These are phyloP conservation scores for Pseudachorutes palmiensis DNA, from an alignment of 1,140 invertebrate genomes.

Conservation along the genomic window DNA sequence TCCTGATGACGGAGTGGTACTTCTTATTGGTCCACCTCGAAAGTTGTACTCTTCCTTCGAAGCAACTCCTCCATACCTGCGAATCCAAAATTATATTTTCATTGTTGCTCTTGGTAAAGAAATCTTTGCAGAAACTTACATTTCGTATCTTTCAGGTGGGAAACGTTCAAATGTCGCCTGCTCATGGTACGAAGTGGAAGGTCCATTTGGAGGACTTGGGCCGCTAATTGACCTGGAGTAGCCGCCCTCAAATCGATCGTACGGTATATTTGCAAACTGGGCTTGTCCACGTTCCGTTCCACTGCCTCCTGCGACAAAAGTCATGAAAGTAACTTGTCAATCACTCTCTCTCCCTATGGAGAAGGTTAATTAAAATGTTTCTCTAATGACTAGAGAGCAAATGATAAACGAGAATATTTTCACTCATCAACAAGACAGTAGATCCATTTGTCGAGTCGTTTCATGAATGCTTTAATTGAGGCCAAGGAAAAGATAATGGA, in stretches of 20 bases:
- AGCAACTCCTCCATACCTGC: conserved; percentile 31
- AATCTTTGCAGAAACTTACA: background rate
- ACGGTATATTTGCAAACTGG: conserved; percentile 33
- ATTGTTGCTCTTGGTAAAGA: background rate
- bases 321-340: background rate
- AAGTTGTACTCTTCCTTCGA: conserved; percentile 33
- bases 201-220: conserved; percentile 26
- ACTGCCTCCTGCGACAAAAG: conserved; percentile 26
- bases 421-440: no score
- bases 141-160: conserved; percentile 29
- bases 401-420: no score
- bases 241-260: conserved; percentile 38
- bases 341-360: background rate
- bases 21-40: conserved; percentile 31
- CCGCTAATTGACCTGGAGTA: conserved; percentile 35
- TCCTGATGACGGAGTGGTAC: conserved; percentile 42
- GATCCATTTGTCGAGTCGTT: no score
- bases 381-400: no score
- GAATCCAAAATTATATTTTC: background rate
- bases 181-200: conserved; percentile 23
- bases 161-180: conserved; percentile 35
- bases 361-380: no score
- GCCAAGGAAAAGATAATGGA: no score
- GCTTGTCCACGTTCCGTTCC: conserved; percentile 28
- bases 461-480: no score